Evolutionary conservation across 64 coral and sea anemone species (phyloP), one percentile per base, ranked within the genome.

Genomic region (Montipora efflorescens): DNA sequence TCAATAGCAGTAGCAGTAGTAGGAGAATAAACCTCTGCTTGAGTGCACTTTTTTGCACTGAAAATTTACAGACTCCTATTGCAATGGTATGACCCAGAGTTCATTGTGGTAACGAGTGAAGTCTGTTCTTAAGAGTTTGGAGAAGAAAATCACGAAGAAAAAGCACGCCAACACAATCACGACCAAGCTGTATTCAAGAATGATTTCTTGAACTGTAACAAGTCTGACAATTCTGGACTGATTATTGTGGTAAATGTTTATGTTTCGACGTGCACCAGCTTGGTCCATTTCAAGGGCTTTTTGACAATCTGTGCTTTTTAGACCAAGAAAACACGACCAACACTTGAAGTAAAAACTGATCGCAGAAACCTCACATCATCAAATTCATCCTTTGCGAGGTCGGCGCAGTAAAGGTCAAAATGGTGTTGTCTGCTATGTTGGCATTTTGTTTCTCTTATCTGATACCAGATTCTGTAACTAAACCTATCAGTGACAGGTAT

Each of bases 161-260:
- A 84, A 84, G 44, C 81, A 84, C 61, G 59, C 81, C 36, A 84
- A 58, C 15, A 69, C 59, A 84, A 84, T 84, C 4, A 84, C 47
- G 16, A 84, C 22, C 36, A 84, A 68, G 16, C 81, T 84, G 43
- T 84, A 84, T 23, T 84, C 81, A 22, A 84, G 25, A 5, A 84
- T 5, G 28, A 84, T 6, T 68, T 84, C 81, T 84, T 84, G 81
- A 84, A 67, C 7, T 67, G 81, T 66, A 45, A 48, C 8, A 14
- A 84, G 28, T 20, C 58, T 83, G 8, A 62, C 22, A 28, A 20
- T 67, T 66, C 81, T 68, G 43, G 81, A 84, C 52, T 55, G 52
- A 62, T 68, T 15, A 84, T 13, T 18, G 16, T 59, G 15, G 19
- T 25, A 55, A 10, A 55, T 46, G 25, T 45, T 84, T 23, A 66